A percentile compares a stretch with the other conserved stretches of the same genome.
Evolutionary conservation across 1,140 invertebrate genomes (phyloP).

Genomic region (Himalopsyche phryganea): DNA sequence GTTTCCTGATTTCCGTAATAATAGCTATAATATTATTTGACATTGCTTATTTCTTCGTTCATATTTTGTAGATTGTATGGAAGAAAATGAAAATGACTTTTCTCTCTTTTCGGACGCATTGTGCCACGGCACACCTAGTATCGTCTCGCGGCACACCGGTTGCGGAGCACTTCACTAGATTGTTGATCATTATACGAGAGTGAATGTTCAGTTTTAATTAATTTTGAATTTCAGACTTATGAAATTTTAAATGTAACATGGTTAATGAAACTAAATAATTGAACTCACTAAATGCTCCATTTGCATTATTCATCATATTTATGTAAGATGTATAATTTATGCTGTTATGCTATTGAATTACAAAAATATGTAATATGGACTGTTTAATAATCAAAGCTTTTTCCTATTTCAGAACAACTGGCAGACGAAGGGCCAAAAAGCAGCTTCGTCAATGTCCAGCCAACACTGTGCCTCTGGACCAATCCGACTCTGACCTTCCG

Average conservation of each 20-base stretch:
- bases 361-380: not conserved
- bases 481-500: slow-evolving; percentile 25
- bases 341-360: not conserved
- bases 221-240: too few relatives aligned
- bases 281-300: not conserved
- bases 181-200: not conserved
- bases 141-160: not conserved
- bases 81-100: too few relatives aligned
- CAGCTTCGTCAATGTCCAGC: slow-evolving; percentile 31
- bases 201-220: not conserved
- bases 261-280: not conserved
- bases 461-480: slow-evolving; percentile 7
- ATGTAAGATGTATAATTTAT: not conserved
- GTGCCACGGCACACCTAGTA: too few relatives aligned
- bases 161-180: not conserved
- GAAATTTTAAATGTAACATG: not conserved
- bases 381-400: not conserved
- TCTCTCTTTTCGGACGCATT: too few relatives aligned
- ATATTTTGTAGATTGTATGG: too few relatives aligned
- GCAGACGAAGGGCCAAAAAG: slow-evolving; percentile 33
- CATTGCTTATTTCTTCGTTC: too few relatives aligned
- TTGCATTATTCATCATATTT: too few relatives aligned
- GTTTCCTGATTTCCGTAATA: too few relatives aligned
- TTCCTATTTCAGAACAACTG: slow-evolving; percentile 29
- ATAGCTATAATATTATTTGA: too few relatives aligned